Base-by-base conservation (phyloP, 2,797 vertebrate genomes). In the Sphaeramia orbicularis region DNA sequence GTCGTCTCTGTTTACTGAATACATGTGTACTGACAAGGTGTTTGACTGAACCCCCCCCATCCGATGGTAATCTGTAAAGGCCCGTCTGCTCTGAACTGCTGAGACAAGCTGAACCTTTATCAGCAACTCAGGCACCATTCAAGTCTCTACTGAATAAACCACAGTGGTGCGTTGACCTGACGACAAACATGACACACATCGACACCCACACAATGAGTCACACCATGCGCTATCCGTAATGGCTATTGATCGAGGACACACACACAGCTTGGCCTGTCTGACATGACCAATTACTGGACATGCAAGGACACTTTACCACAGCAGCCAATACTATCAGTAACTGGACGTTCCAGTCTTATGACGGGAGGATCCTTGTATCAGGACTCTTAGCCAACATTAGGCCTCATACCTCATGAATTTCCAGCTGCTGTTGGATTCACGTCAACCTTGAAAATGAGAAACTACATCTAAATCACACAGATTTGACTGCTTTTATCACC, bases 181-280 rank as follows among this genome's bases (percentile, higher is more conserved):
- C 41, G 50, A 54, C 65, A 65, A 51, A 78, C 78, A 66, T 59
- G 83, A 71, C 75, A 64, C 59, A 50, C 47, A 76, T 67, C 37
- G 30, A 67, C 74, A 65, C 43, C 21, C 47, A 50, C 60, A 59
- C 54, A 54, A 61, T 18, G 68, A 66, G 65, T 50, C 72, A 71
- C 60, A 58, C 74, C 71, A 78, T 86, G 78, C 84, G 50, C 47
- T 18, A 60, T 59, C 49, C 5, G 75, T 90, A 90, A 90, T 89
- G 87, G 66, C 60, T 88, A 89, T 91, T 84, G 90, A 92, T 91
- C 81, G 77, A 80, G 74, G 64, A 80, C 36, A 35, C 5, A 67
- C 36, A 75, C 30, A 55, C 12, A 66, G 13, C 24, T 19, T 19
- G 32, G 36, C 16, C 38, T 71, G 49, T 63, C 76, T 74, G 65